Conservation (phyloP, 2,113 vertebrate species). For the Oryzias javanicus region DNA sequence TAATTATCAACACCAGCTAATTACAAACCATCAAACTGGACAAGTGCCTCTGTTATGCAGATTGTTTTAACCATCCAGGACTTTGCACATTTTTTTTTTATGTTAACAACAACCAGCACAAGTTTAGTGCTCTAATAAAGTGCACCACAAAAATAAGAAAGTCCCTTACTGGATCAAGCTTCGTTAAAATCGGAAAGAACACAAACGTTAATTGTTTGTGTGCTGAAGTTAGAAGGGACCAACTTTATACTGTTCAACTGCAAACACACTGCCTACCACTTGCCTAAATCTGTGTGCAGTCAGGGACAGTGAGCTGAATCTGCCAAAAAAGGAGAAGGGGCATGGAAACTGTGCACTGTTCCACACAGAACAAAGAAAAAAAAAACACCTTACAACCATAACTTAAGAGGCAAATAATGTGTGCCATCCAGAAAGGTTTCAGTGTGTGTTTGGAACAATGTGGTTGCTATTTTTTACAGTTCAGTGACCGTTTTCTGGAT, state of each 20-base stretch:
- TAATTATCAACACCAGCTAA: conserved; percentile 30
- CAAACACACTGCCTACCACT: conserved; percentile 71
- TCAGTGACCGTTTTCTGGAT: conserved; percentile 72
- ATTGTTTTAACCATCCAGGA: conserved; percentile 40
- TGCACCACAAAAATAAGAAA: conserved; percentile 14
- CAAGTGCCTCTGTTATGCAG: conserved; percentile 71
- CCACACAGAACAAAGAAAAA: conserved; percentile 9
- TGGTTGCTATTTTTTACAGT: conserved; percentile 68
- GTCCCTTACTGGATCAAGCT: conserved; percentile 10
- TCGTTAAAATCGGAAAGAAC: conserved; percentile 4
- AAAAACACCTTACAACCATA: conserved; percentile 18
- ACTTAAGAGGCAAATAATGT: conserved; percentile 45
- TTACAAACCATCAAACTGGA: conserved; percentile 54
- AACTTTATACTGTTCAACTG: conserved; percentile 67
- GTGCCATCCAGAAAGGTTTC: conserved; percentile 53
- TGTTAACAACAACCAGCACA: conserved; percentile 29
- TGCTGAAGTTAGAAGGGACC: conserved; percentile 59
- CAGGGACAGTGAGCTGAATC: conserved; percentile 34
- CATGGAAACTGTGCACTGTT: conserved; percentile 27
- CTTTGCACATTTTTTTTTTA: conserved; percentile 33
- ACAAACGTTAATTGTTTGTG: conserved; percentile 40
- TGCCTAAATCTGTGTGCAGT: conserved; percentile 38
- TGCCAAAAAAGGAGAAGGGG: conserved; percentile 36
- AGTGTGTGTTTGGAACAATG: conserved; percentile 66
- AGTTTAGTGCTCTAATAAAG: conserved; percentile 16